Base-by-base conservation (phyloP, 1,140 invertebrate species). In the Cardiocondyla obscurior region DNA sequence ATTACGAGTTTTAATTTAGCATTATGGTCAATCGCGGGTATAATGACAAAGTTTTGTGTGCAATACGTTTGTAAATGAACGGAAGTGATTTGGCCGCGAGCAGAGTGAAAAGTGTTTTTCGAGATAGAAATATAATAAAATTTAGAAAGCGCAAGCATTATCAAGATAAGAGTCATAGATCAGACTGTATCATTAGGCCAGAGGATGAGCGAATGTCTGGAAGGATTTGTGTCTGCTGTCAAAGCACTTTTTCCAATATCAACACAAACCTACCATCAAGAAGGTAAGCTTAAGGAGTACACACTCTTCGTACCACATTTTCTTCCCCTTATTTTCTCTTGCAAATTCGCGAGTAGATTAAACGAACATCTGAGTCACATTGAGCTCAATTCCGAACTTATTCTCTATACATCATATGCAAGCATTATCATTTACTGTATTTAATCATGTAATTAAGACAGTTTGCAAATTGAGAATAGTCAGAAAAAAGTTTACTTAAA, bases 191-290 rank as follows among this genome's bases (percentile, higher is more conserved):
- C 90, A 92, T 93, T 93, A 94, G 93, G 93, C 92, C 92, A 90
- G 90, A 93, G 92, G 92, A 94, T 94, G 93, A 93, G 92, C 93
- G 92, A 94, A 94, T 94, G 92, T 93, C 93, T 94, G 92, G 92
- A 94, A 93, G 92, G 93, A 93, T 94, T 94, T 92, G 92, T 93
- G 89, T 94, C 92, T 88, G 93, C 93, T 93, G 91, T 93, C 92
- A 93, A 93, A 93, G 92, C 92, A 92, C 92, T 93, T 93, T 94
- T 94, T 92, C 93, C 92, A 90, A 93, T 93, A 93, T 93, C 93
- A 90, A 91, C 93, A 91, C 92, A 93, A 93, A 93, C 92, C 84
- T 93, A 93, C 89, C 93, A 92, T 90, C 92, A 94, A 92, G 93
- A 94, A 94, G 92, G 92, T 94, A 94, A 94, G 92, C 91, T 86